phyloP scores from a whole-genome alignment of 2,113 vertebrate species.

The Poicephalus meyeri region DNA sequence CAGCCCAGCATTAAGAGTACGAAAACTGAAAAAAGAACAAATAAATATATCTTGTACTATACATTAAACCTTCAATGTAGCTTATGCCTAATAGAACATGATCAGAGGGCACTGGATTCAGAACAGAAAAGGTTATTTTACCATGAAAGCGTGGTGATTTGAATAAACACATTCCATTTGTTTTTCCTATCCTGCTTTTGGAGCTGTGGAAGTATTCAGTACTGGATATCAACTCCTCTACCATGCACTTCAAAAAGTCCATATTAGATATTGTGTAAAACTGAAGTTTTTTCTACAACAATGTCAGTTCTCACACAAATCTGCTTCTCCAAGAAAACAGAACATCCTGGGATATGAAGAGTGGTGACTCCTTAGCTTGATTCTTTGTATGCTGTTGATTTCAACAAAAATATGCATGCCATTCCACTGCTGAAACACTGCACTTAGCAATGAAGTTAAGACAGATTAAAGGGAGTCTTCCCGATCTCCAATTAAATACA shows the following conservation, averaged over 20 bases:
- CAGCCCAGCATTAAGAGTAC: not conserved
- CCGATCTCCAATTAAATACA: not conserved
- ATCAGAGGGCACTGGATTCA: not conserved
- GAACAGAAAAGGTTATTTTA: not conserved
- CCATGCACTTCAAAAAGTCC: not conserved
- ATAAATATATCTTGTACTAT: not conserved
- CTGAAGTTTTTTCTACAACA: not conserved
- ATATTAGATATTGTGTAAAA: conserved; percentile 1
- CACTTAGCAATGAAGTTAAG: not conserved
- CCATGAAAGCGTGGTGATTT: not conserved
- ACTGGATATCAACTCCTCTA: not conserved
- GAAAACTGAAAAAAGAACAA: not conserved
- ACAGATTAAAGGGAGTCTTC: conserved; percentile 7
- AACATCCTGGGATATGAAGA: not conserved
- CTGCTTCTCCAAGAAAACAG: not conserved
- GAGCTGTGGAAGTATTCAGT: not conserved
- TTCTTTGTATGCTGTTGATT: not conserved
- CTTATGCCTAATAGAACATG: not conserved
- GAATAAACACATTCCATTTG: conserved; percentile 1
- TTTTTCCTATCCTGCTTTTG: not conserved
- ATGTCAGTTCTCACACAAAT: not conserved
- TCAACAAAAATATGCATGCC: not conserved
- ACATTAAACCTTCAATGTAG: not conserved
- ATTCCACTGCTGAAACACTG: not conserved
- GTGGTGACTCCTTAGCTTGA: not conserved